Base-by-base conservation (phyloP, 2,888 invertebrate genomes). In the Chymomyza fuscimana region DNA sequence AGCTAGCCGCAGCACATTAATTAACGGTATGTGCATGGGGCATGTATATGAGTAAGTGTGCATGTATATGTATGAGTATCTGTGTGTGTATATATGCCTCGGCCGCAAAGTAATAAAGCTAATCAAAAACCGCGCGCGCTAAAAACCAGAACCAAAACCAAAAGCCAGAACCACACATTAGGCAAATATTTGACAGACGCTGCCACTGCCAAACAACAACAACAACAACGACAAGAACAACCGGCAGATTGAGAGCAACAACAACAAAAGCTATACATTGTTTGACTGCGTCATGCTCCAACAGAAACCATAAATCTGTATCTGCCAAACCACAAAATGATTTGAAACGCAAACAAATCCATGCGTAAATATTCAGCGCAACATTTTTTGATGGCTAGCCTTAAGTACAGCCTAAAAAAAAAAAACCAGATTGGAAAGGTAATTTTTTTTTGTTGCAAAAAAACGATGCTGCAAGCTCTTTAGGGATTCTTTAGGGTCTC, bases 51-150 rank as follows among this genome's bases (percentile, higher is more conserved):
- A n/a, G 16, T 36, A 7, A 32, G 36, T 60, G n/a, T 32, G 36
- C 32, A n/a, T 60, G 36, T 60, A 15, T 60, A 2, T 36, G 40
- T 54, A 1, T 54, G 54, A 5, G 6, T 54, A 54, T 19, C 16
- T 54, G 54, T 54, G 22, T 16, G 22, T 54, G 9, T 52, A 71
- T 70, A 56, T 71, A 67, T 70, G 65, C 60, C 52, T 29, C 59
- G 63, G 80, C 88, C 77, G 15, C 80, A 85, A 78, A 85, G 81
- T 84, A 86, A 85, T 85, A 85, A 88, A 84, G 87, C 88, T 85
- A 85, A 88, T 85, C 85, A 85, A 85, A 85, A 88, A 82, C 80
- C 85, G 78, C 77, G 79, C 75, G 81, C 72, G 65, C 73, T 73
- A 69, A 68, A 76, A 58, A 64, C 46, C 63, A 66, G 56, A 46